A percentile compares a stretch with the other conserved stretches of the same genome.
Conservation (phyloP, 2,888 invertebrate species). For the Phengaris alcon region DNA sequence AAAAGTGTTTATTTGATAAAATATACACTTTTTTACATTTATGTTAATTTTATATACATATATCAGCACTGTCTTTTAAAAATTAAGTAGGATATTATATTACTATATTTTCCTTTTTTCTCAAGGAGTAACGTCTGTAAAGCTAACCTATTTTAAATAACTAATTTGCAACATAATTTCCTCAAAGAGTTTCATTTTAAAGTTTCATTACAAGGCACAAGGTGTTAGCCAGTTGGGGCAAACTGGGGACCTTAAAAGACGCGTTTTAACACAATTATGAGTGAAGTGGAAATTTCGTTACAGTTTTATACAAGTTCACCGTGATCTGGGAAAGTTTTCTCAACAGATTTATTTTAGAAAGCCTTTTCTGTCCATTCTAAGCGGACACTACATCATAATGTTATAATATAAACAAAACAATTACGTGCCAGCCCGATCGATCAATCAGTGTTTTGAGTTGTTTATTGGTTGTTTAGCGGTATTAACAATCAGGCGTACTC, state of each 20-base stretch:
- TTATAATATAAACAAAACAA: too few species aligned
- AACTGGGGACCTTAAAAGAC: background rate
- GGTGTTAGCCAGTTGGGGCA: background rate
- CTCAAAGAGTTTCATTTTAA: constrained; percentile 1
- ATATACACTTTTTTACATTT: too few species aligned
- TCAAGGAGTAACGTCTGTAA: background rate
- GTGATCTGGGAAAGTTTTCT: background rate
- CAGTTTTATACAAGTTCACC: background rate
- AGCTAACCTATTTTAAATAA: constrained; percentile 1
- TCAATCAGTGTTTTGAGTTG: too few species aligned
- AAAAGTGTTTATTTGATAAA: too few species aligned
- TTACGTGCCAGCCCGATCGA: too few species aligned
- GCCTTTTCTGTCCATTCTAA: background rate
- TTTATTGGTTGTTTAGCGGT: too few species aligned
- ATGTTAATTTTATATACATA: too few species aligned
- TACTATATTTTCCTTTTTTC: background rate
- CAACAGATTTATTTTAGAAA: background rate
- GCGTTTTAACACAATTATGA: constrained; percentile 8
- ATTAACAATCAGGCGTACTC: background rate
- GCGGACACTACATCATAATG: too few species aligned
- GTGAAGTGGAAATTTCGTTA: constrained; percentile 1
- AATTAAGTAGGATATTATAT: too few species aligned
- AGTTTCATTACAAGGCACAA: constrained; percentile 7
- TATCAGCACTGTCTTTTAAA: too few species aligned
- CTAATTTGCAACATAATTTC: constrained; percentile 20